phyloP scores from a whole-genome alignment of 2,113 vertebrate genomes.

The Heterotis niloticus region DNA sequence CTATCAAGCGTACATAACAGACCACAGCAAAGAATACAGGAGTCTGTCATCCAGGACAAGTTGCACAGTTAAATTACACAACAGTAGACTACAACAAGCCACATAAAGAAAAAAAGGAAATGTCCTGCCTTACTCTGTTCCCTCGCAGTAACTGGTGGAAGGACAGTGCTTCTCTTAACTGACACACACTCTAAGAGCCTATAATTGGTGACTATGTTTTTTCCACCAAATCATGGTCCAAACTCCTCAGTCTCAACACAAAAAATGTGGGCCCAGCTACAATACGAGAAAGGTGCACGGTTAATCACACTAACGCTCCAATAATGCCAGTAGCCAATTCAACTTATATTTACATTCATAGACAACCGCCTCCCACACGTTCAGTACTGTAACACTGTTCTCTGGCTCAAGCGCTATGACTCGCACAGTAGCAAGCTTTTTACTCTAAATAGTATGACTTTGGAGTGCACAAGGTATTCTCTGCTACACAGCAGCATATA shows the following conservation, averaged over 20 bases:
- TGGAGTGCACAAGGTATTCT: background rate
- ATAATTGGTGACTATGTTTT: no score
- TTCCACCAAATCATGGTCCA: no score
- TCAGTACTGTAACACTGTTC: background rate
- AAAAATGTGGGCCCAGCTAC: background rate
- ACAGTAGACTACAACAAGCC: slow-evolving; percentile 12
- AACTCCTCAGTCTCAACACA: no score
- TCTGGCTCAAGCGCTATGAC: background rate
- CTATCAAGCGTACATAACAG: background rate
- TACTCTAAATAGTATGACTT: background rate
- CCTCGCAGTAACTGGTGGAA: background rate
- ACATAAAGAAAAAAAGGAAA: background rate
- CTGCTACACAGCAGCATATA: background rate
- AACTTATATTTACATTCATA: background rate
- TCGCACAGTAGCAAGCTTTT: background rate
- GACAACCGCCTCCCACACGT: background rate
- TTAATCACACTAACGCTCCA: background rate
- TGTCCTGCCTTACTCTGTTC: background rate
- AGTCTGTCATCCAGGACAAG: background rate
- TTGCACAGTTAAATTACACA: background rate
- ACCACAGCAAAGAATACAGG: slow-evolving; percentile 2
- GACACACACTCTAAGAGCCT: no score
- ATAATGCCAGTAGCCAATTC: background rate
- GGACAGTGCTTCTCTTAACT: background rate
- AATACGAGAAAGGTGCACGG: background rate